Base-by-base conservation (phyloP, 2,113 vertebrate species). In the Jaculus jaculus region DNA sequence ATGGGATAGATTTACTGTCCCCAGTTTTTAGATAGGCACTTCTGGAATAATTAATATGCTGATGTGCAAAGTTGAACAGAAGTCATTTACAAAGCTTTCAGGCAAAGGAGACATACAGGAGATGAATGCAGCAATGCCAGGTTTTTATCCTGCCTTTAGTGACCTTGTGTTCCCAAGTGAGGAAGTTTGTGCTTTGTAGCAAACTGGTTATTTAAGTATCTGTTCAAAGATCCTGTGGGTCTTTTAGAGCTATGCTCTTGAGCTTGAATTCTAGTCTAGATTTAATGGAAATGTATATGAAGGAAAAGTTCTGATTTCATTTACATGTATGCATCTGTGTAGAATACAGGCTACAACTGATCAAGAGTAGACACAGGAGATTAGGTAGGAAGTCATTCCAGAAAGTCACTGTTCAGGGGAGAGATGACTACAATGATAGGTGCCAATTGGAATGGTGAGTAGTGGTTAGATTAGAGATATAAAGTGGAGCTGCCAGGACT, bases 231-330 rank as follows among this genome's bases (percentile, higher is more conserved):
- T 77, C 9, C 23, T 42, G 6, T 39, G 58, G 24, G 15, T 69
- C 17, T 0, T 79, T 93, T 73, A 66, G 28, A 11, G 7, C 2
- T 68, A 30, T 47, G 26, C 24, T 81, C 21, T 15, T 18, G 1
- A 87, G 51, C 16, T 90, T 96, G 3, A 71, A 54, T 73, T 92
- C 58, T 90, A 72, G 34, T 72, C 28, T 81, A 72, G 7, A 77
- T 77, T 93, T 90, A 87, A 37, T 77, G 34, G 39, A 71, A 87
- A 80, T 87, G 28, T 0, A 84, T 68, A n/a, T 78, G 65, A 85
- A 84, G 26, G 24, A 71, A 87, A 3, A 20, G 4, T 34, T 90
- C 30, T 74, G 8, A 71, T 78, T 6, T 54, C 37, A 74, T 81
- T 54, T 77, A 68, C 21, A 65, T 66, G 42, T 93, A 54, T 30